Base-by-base conservation (phyloP, 2,888 invertebrate genomes). In the Fragum whitleyi region DNA sequence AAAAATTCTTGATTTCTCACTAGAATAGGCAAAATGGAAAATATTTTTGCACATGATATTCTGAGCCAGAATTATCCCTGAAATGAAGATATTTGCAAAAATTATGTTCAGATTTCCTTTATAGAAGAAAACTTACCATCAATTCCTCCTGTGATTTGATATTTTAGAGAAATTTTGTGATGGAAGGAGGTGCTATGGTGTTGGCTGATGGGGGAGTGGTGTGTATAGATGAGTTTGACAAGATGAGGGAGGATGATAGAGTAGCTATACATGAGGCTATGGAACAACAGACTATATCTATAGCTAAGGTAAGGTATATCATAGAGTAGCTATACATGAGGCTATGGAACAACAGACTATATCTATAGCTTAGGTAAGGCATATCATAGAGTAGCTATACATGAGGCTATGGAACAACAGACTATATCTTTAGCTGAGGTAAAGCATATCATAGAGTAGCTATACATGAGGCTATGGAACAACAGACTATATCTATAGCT, bases 281-380 rank as follows among this genome's bases (percentile, higher is more conserved):
- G 99, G 99, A 99, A 93, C 99, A 99, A 92, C 99, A 99, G 94
- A 99, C 99, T 2, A 99, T 99, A 92, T 99, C 99, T 0, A 98
- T 99, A 88, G 99, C 99, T 1, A 99, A 99, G 95, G 96, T 96
- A 93, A 51, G 65, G 32, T 36, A 36, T 36, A 36, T 36, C 9
- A 36, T 36, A 95, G 99, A 86, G 99, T 99, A 11, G 99, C 99
- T 57, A 99, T 99, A 92, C 99, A 99, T 94, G 99, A 99, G 95
- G 99, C 99, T 29, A 99, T 99, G 99, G 99, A 99, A 93, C 99
- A 99, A 92, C 99, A 99, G 94, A 99, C 99, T 2, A 99, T 99
- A 92, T 99, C 99, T 0, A 98, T 99, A 88, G 99, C 99, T 1
- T 99, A 99, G 95, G 96, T 96, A 93, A 19, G 47, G 32, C 5